A percentile compares a stretch with the other conserved stretches of the same genome.
Evolutionary conservation across 2,797 vertebrate genomes (phyloP).

Genomic region (Argya squamiceps): DNA sequence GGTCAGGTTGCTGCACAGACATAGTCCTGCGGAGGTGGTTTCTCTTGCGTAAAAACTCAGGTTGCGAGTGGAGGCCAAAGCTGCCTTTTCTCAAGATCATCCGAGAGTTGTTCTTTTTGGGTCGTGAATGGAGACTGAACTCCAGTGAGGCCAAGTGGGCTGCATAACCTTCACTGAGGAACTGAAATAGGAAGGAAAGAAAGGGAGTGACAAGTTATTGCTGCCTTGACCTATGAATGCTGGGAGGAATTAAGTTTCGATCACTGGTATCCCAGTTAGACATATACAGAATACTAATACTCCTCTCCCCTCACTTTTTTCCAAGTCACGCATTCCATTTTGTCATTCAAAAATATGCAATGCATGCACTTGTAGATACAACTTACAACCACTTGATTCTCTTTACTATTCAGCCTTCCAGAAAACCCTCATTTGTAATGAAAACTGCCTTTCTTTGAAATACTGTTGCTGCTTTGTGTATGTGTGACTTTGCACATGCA

Average conservation of each 20-base stretch:
- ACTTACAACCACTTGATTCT: not conserved
- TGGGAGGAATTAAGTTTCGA: not conserved
- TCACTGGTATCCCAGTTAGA: not conserved
- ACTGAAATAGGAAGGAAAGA: slow-evolving; percentile 77
- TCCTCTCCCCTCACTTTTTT: not conserved
- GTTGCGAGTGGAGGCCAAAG: slow-evolving; percentile 92
- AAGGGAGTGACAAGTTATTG: not conserved
- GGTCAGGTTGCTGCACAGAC: slow-evolving; percentile 96
- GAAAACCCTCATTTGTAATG: not conserved
- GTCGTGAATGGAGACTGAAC: slow-evolving; percentile 88
- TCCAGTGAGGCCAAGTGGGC: slow-evolving; percentile 92
- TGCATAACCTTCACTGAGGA: slow-evolving; percentile 95
- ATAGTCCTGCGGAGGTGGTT: slow-evolving; percentile 94
- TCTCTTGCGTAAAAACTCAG: slow-evolving; percentile 94
- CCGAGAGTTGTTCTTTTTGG: slow-evolving; percentile 93
- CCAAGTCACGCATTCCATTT: not conserved
- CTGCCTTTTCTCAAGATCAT: slow-evolving; percentile 96
- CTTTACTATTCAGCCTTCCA: not conserved
- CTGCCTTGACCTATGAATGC: not conserved
- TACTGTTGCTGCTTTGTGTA: not conserved
- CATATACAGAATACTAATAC: not conserved
- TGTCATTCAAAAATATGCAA: not conserved
- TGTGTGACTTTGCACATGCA: not conserved
- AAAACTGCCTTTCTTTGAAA: not conserved
- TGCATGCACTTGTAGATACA: not conserved